A percentile compares a stretch with the other conserved stretches of the same genome.
phyloP scores from a whole-genome alignment of 2,888 invertebrate genomes.

The Tipula unca region DNA sequence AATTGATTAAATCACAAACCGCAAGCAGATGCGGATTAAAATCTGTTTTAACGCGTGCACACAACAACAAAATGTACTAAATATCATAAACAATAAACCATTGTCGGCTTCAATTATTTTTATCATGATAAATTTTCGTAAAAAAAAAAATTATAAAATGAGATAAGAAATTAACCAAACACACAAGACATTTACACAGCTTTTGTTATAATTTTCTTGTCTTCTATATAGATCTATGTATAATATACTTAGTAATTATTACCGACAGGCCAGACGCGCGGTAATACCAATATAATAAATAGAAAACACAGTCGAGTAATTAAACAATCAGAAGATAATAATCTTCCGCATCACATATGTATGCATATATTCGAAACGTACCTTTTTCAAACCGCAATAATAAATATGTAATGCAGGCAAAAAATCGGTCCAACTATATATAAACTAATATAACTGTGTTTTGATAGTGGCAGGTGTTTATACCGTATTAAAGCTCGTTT shows the following conservation, averaged over 20 bases:
- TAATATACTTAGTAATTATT: too few species aligned
- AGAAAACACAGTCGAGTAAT: background rate
- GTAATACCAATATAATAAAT: background rate
- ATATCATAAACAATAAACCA: background rate
- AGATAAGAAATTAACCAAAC: background rate
- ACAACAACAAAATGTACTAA: background rate
- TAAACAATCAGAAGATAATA: background rate
- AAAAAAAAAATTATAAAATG: background rate
- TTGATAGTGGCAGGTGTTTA: slow-evolving; percentile 1
- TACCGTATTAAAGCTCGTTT: too few species aligned
- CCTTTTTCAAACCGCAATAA: background rate
- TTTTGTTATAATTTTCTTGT: background rate
- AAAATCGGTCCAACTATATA: background rate
- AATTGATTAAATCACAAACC: background rate
- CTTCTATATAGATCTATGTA: too few species aligned
- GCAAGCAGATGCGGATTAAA: background rate
- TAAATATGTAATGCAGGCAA: background rate
- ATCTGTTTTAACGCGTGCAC: background rate
- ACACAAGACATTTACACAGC: background rate
- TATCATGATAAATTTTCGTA: background rate
- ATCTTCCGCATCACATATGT: too few species aligned
- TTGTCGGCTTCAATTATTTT: background rate
- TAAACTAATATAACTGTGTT: background rate
- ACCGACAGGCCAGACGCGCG: background rate
- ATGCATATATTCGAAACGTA: background rate